phyloP scores from a whole-genome alignment of 2,888 invertebrate species.

The Caenorhabditis sp. region DNA sequence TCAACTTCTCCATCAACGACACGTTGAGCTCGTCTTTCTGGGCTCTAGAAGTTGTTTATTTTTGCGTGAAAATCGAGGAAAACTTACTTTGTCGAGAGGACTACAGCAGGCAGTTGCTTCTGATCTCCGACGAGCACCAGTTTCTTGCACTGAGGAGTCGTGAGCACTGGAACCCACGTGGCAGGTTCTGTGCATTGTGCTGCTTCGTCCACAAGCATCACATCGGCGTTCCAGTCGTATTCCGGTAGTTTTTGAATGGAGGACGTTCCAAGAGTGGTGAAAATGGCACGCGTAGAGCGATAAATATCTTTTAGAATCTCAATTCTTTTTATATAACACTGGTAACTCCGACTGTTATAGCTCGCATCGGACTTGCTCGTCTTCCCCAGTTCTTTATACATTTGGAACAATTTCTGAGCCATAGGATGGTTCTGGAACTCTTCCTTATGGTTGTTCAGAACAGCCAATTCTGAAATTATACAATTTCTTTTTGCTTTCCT shows the following conservation, averaged over 20 bases:
- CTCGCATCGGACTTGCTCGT: not conserved
- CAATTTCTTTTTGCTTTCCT: not conserved
- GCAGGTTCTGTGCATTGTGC: slow-evolving; percentile 65
- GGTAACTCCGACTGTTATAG: not conserved
- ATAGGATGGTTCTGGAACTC: slow-evolving; percentile 8
- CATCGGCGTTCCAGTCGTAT: slow-evolving; percentile 55
- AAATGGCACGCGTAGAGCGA: slow-evolving; percentile 35
- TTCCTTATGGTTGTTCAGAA: not conserved
- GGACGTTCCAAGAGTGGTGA: slow-evolving; percentile 53
- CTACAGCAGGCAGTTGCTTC: slow-evolving; percentile 68
- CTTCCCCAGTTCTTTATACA: slow-evolving; percentile 1
- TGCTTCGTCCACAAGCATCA: slow-evolving; percentile 65
- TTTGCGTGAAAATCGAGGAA: too few relatives aligned
- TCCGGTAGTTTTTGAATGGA: slow-evolving; percentile 37
- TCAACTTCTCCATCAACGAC: slow-evolving; percentile 63
- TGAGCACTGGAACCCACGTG: slow-evolving; percentile 60
- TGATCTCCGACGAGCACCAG: slow-evolving; percentile 75
- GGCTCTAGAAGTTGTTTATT: slow-evolving; percentile 49
- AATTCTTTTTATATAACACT: not conserved
- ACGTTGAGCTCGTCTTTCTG: slow-evolving; percentile 19
- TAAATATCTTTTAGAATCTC: slow-evolving; percentile 16
- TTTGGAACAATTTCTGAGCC: not conserved
- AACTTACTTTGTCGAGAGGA: slow-evolving; percentile 44
- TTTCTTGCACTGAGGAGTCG: slow-evolving; percentile 61
- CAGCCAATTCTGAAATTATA: slow-evolving; percentile 16